A percentile compares a stretch with the other conserved stretches of the same genome.
These are phyloP conservation scores for Macrophya alboannulata DNA, from an alignment of 2,888 invertebrate genomes.

Conservation along the genomic window DNA sequence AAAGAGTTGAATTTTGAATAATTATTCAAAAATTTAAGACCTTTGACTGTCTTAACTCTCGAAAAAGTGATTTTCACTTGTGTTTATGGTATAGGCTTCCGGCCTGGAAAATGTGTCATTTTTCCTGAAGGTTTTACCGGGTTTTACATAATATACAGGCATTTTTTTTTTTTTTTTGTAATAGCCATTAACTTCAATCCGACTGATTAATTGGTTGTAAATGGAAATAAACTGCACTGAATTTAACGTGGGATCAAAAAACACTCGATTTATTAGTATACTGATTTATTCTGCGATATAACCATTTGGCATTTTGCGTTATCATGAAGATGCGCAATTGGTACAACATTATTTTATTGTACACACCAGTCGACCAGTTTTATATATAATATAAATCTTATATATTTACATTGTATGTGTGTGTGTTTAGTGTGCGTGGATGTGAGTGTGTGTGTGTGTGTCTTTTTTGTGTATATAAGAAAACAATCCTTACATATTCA, in stretches of 20 bases:
- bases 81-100: too few species aligned
- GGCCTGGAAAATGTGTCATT: too few species aligned
- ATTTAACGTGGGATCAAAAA: constrained; percentile 42
- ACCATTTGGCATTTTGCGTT: constrained; percentile 40
- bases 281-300: constrained; percentile 53
- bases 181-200: neutral
- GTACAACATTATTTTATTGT: constrained; percentile 41
- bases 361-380: constrained; percentile 8
- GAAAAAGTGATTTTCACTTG: neutral
- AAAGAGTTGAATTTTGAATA: neutral
- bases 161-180: too few species aligned
- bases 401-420: neutral
- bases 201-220: constrained; percentile 5
- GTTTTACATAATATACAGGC: too few species aligned
- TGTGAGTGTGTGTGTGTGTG: neutral
- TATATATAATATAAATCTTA: constrained; percentile 13
- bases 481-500: constrained; percentile 3
- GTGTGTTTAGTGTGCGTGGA: neutral
- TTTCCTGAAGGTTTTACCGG: neutral
- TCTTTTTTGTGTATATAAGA: neutral
- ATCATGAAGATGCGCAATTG: constrained; percentile 28
- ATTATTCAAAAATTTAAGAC: neutral
- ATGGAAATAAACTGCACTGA: constrained; percentile 16
- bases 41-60: neutral
- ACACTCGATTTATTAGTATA: constrained; percentile 18